Percentiles rank a stretch among this genome's conserved stretches.
phyloP scores from a whole-genome alignment of 2,888 invertebrate species.

The Parapristionchus giblindavisi region DNA sequence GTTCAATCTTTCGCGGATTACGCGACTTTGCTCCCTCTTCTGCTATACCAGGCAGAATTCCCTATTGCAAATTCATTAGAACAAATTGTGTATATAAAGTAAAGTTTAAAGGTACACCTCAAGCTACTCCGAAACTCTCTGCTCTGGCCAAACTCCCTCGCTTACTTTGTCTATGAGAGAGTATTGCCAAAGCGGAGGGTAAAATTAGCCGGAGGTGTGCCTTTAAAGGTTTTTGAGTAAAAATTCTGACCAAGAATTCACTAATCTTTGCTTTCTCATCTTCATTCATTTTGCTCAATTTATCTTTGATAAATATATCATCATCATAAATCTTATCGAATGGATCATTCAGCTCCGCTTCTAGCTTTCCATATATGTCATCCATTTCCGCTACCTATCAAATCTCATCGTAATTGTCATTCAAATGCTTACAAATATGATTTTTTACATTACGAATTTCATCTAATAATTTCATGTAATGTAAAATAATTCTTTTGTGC shows the following conservation, averaged over 20 bases:
- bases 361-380: not conserved
- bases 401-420: not conserved
- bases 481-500: not conserved
- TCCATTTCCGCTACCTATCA: constrained; percentile 17
- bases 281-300: not conserved
- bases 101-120: too few relatives aligned
- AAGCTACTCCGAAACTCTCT: too few relatives aligned
- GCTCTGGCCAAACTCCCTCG: too few relatives aligned
- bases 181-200: too few relatives aligned
- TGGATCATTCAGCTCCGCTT: not conserved
- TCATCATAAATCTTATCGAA: constrained; percentile 33
- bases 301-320: not conserved
- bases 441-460: not conserved
- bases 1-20: constrained; percentile 22
- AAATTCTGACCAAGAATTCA: not conserved
- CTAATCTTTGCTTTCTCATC: constrained; percentile 20
- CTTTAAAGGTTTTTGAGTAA: too few relatives aligned
- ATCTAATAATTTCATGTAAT: not conserved
- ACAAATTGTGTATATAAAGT: too few relatives aligned
- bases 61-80: too few relatives aligned
- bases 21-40: constrained; percentile 26
- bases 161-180: too few relatives aligned
- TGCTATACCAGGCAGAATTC: not conserved
- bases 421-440: not conserved
- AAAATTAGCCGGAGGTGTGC: too few relatives aligned